A percentile compares a stretch with the other conserved stretches of the same genome.
Conservation (phyloP, 2,113 vertebrate genomes). For the Nothobranchius kuhntae region DNA sequence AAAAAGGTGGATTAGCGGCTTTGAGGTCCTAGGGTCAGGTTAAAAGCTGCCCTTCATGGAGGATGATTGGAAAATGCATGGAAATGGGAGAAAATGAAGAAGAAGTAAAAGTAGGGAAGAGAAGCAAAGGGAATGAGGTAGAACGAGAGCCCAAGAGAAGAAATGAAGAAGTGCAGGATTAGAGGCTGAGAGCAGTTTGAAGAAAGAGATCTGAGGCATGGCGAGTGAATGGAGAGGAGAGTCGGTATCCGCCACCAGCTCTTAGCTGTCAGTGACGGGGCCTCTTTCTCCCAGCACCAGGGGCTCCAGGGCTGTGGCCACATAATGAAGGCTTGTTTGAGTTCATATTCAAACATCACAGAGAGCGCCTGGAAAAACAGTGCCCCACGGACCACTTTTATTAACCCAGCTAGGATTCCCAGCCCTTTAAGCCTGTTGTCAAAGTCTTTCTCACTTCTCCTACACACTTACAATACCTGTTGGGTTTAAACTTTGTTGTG, state of each 20-base stretch:
- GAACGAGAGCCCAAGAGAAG: slow-evolving; percentile 34
- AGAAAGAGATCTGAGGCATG: slow-evolving; percentile 59
- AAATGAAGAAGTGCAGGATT: slow-evolving; percentile 53
- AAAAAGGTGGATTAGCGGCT: slow-evolving; percentile 42
- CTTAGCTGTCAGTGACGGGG: slow-evolving; percentile 73
- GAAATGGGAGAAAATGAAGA: slow-evolving; percentile 38
- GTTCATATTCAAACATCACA: slow-evolving; percentile 77
- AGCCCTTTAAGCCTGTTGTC: slow-evolving; percentile 56
- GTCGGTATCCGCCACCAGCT: slow-evolving; percentile 51
- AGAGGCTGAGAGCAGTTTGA: slow-evolving; percentile 60
- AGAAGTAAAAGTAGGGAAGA: slow-evolving; percentile 20
- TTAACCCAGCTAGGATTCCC: slow-evolving; percentile 75
- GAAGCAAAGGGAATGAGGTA: slow-evolving; percentile 36
- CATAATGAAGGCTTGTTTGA: slow-evolving; percentile 77
- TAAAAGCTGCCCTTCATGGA: slow-evolving; percentile 38
- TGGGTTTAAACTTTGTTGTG: slow-evolving; percentile 27
- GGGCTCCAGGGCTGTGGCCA: slow-evolving; percentile 77
- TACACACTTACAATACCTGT: slow-evolving; percentile 29
- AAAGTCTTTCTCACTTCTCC: slow-evolving; percentile 50
- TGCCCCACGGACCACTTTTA: slow-evolving; percentile 72
- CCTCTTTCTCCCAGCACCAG: slow-evolving; percentile 75
- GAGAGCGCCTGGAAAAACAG: slow-evolving; percentile 75
- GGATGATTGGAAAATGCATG: slow-evolving; percentile 38
- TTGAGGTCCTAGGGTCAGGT: slow-evolving; percentile 35
- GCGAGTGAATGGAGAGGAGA: slow-evolving; percentile 52